A percentile compares a stretch with the other conserved stretches of the same genome.
Conservation (phyloP, 2,888 invertebrate species). For the Sphinx pinastri region DNA sequence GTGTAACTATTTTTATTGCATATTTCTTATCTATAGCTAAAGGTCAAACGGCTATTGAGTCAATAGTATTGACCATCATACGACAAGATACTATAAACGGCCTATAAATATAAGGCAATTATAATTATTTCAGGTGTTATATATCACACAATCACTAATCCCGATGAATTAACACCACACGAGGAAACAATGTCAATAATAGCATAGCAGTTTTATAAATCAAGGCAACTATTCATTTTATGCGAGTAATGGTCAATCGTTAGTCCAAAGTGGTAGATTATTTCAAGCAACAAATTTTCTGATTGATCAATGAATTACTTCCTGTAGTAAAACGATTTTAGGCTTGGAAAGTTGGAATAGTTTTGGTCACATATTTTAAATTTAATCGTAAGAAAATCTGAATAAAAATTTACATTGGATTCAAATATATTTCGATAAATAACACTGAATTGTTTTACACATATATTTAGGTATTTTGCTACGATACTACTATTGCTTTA, state of each 20-base stretch:
- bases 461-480: neutral
- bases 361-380: neutral
- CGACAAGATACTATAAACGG: too few species aligned
- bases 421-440: neutral
- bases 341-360: neutral
- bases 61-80: too few species aligned
- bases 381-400: neutral
- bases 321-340: neutral
- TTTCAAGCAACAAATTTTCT: neutral
- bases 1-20: too few species aligned
- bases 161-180: too few species aligned
- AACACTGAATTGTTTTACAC: neutral
- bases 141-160: too few species aligned
- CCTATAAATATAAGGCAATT: too few species aligned
- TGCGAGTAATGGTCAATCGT: neutral
- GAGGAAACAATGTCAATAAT: too few species aligned
- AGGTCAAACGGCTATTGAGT: too few species aligned
- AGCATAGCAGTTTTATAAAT: neutral
- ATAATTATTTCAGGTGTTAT: too few species aligned
- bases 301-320: neutral
- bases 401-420: conserved; percentile 4
- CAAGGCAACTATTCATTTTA: neutral
- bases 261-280: too few species aligned
- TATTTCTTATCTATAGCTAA: too few species aligned
- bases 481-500: neutral